phyloP scores from a whole-genome alignment of 1,140 invertebrate genomes.

The Trichonephila clavata region DNA sequence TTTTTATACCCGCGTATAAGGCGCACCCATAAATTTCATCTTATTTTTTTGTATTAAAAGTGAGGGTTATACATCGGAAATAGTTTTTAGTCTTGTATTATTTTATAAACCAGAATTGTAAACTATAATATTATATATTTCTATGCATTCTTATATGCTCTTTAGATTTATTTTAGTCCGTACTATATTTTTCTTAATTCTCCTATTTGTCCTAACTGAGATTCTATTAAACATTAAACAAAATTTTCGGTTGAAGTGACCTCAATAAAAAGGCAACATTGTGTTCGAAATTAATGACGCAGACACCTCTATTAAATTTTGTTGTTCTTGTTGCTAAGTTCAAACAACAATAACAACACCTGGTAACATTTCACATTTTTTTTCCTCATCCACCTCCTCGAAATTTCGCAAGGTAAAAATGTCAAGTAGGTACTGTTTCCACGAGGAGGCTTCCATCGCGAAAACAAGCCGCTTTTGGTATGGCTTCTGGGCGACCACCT shows the following conservation, averaged over 20 bases:
- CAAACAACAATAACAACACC: constrained; percentile 30
- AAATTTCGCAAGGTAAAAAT: constrained; percentile 51
- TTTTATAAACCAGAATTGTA: too few relatives aligned
- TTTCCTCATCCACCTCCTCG: background rate
- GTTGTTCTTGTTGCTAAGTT: constrained; percentile 30
- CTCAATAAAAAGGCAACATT: background rate
- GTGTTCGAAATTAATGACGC: background rate
- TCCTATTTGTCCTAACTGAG: too few relatives aligned
- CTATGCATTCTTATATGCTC: too few relatives aligned
- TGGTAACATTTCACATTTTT: constrained; percentile 33
- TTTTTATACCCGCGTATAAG: too few relatives aligned
- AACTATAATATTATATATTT: too few relatives aligned
- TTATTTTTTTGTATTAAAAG: too few relatives aligned
- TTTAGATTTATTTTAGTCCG: too few relatives aligned
- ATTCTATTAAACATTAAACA: too few relatives aligned
- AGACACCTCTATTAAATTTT: background rate
- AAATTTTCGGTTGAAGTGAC: background rate
- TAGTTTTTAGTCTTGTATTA: too few relatives aligned
- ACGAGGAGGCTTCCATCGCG: background rate
- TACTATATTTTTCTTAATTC: too few relatives aligned
- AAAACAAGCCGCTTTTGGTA: constrained; percentile 66
- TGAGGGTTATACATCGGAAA: too few relatives aligned
- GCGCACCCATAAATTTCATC: too few relatives aligned
- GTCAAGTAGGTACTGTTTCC: constrained; percentile 7
- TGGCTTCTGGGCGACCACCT: constrained; percentile 36